phyloP scores from a whole-genome alignment of 1,140 invertebrate genomes.

The Ooceraea biroi region DNA sequence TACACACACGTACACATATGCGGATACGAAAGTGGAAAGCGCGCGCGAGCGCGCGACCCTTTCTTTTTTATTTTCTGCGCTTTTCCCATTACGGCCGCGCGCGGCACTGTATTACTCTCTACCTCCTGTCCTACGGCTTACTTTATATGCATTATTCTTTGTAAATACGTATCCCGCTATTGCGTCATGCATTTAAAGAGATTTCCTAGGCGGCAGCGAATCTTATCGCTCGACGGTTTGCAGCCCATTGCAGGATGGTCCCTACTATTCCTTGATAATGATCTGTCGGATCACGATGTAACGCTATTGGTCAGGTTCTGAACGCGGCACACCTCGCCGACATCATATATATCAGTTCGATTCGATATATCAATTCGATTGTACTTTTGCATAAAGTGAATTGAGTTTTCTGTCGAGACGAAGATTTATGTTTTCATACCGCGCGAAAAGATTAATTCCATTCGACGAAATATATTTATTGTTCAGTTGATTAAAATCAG shows the following conservation, averaged over 20 bases:
- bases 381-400: no score
- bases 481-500: no score
- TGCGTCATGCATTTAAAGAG: slow-evolving; percentile 62
- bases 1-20: neutral
- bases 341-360: no score
- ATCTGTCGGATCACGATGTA: slow-evolving; percentile 1
- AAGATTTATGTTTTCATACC: no score
- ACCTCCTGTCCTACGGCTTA: slow-evolving; percentile 30
- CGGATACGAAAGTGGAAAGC: neutral
- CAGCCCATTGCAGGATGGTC: neutral
- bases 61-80: slow-evolving; percentile 41
- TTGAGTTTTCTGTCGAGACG: no score
- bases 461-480: no score
- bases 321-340: neutral
- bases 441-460: no score
- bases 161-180: slow-evolving; percentile 62
- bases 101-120: slow-evolving; percentile 50
- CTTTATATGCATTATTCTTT: slow-evolving; percentile 74
- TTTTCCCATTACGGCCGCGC: slow-evolving; percentile 65
- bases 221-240: slow-evolving; percentile 28
- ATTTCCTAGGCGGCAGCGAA: slow-evolving; percentile 35
- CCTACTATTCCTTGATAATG: slow-evolving; percentile 17
- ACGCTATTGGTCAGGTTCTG: neutral
- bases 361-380: no score
- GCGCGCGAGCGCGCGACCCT: neutral